These are phyloP conservation scores for Troides aeacus DNA, from an alignment of 2,888 invertebrate genomes.

Conservation along the genomic window DNA sequence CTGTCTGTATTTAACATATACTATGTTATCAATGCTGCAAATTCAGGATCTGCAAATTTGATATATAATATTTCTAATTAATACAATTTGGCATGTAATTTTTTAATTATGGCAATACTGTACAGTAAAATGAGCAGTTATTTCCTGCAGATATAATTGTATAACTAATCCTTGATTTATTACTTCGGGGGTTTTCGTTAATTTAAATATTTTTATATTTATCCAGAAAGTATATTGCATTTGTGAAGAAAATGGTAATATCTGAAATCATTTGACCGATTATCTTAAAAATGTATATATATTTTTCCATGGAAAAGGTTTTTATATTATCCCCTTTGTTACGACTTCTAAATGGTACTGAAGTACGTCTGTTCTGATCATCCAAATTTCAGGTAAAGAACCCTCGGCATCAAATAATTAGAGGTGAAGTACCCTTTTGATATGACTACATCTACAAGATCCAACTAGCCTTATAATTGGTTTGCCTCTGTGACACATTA, in stretches of 20 bases:
- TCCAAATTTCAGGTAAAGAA: too few relatives aligned
- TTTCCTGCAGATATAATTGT: constrained; percentile 55
- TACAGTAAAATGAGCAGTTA: constrained; percentile 50
- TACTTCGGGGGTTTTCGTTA: constrained; percentile 49
- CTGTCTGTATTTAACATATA: constrained; percentile 7
- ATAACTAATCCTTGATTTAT: constrained; percentile 62
- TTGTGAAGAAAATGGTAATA: too few relatives aligned
- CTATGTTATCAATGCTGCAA: background rate
- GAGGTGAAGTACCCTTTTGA: too few relatives aligned
- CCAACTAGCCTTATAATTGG: too few relatives aligned
- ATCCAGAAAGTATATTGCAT: background rate
- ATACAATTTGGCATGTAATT: constrained; percentile 35
- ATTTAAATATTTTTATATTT: constrained; percentile 35
- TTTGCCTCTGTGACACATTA: too few relatives aligned
- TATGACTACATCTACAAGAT: too few relatives aligned
- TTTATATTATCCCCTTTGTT: too few relatives aligned
- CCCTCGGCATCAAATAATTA: too few relatives aligned
- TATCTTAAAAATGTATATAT: too few relatives aligned
- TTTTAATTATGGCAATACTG: constrained; percentile 38
- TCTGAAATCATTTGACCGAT: too few relatives aligned
- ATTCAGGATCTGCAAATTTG: constrained; percentile 51
- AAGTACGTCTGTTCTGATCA: too few relatives aligned
- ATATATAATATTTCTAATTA: constrained; percentile 48
- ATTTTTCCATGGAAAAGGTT: too few relatives aligned
- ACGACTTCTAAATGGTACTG: background rate